Evolutionary conservation across 1,140 invertebrate genomes (phyloP).

Genomic region (Archivesica marissinica): DNA sequence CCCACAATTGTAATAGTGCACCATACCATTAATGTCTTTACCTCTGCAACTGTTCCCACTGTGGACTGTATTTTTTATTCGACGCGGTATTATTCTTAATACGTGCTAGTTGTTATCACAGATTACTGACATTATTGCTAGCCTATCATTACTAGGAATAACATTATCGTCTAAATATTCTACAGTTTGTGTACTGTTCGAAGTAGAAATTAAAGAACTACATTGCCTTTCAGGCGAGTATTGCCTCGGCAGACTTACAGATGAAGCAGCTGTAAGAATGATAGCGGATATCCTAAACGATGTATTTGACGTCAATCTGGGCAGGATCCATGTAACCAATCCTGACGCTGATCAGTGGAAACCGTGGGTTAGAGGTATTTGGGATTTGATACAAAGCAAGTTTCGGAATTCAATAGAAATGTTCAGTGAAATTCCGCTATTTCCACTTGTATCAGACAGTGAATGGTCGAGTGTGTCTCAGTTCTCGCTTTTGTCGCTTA

Average conservation of each 20-base stretch:
- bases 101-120: too few species aligned
- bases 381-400: slow-evolving; percentile 1
- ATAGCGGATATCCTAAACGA: not conserved
- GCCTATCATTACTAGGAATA: too few species aligned
- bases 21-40: too few species aligned
- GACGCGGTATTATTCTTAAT: too few species aligned
- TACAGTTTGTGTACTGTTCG: too few species aligned
- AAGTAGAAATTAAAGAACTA: too few species aligned
- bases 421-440: not conserved
- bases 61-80: too few species aligned
- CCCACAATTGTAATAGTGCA: too few species aligned
- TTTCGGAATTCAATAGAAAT: not conserved
- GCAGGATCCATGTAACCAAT: not conserved
- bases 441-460: not conserved
- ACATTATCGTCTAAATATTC: too few species aligned
- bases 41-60: too few species aligned
- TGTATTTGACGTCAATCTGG: not conserved
- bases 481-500: not conserved
- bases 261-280: not conserved
- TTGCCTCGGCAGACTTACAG: not conserved
- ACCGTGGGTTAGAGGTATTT: not conserved
- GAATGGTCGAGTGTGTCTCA: not conserved
- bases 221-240: not conserved
- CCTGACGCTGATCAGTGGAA: not conserved
- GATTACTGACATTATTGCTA: too few species aligned